Evolutionary conservation across 1,140 invertebrate species (phyloP), one percentile per base, ranked within the genome.

Genomic region (Nasonia giraulti): DNA sequence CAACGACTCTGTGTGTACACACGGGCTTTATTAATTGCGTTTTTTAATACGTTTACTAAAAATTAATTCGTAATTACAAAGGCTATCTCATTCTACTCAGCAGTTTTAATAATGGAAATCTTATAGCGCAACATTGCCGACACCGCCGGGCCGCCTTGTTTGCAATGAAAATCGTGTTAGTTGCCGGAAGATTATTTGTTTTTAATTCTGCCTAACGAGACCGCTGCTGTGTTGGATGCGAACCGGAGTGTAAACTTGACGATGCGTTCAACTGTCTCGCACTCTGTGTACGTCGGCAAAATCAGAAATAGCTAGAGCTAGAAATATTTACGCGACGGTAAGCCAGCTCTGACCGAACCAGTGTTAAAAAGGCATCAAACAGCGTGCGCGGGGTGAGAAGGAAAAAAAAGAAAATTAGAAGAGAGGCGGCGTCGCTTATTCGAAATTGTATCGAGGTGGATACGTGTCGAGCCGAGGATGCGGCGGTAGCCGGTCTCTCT

Each of bases 371-470:
- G 27, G 40, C 17, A n/a, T n/a, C 0, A 37, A 83, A 47, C 27
- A 10, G 68, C 44, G 1, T 8, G 8, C 31, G 10, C 10, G 31
- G n/a, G 47, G n/a, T 5, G 12, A 80, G n/a, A 12, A 6, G 0
- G n/a, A 82, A 27, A 66, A 33, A 76, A 23, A 74, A 37, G 50
- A 69, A 82, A 66, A 75, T 44, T 44, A 66, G 44, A 37, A 90
- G 88, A 87, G 88, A 87, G 75, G 84, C 81, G 85, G 76, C 82
- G 83, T 90, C 88, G 89, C 90, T 82, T 37, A 37, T 37, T 90
- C 78, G 74, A 89, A 90, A 91, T 90, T 90, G 55, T 62, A 89
- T 89, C 87, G 89, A 87, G 88, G 89, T 88, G 87, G 86, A 90
- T 87, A 84, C 80, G 80, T 87, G 76, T 86, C 82, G 83, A 89